phyloP scores from a whole-genome alignment of 2,797 vertebrate species.

The Aldrovandia affinis region DNA sequence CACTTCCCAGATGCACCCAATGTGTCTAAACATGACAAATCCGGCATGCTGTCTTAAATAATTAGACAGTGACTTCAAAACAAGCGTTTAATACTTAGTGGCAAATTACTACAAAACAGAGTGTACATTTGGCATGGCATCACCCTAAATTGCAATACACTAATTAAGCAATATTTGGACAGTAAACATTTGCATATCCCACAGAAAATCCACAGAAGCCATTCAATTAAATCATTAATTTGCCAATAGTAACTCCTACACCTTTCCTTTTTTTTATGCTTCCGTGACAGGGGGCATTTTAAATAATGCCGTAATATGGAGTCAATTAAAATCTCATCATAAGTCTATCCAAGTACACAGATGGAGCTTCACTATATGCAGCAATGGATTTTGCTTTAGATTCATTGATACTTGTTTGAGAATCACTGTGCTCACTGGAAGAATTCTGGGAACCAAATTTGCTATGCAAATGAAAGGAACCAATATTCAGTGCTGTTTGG shows the following conservation, averaged over 20 bases:
- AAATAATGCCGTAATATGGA: neutral
- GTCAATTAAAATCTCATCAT: neutral
- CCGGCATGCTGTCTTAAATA: neutral
- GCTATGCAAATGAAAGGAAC: neutral
- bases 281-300: neutral
- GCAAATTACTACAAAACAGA: neutral
- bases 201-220: neutral
- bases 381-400: neutral
- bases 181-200: neutral
- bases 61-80: neutral
- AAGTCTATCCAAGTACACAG: neutral
- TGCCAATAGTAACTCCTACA: neutral
- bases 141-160: neutral
- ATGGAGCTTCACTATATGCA: neutral
- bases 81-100: neutral
- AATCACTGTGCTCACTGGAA: neutral
- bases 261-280: neutral
- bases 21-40: neutral
- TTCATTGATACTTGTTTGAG: neutral
- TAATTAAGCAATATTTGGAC: neutral
- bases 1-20: neutral
- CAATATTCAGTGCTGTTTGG: neutral
- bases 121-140: neutral
- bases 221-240: neutral
- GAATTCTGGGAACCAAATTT: neutral